Conservation (phyloP, 2,797 vertebrate species). For the Clamator glandarius region DNA sequence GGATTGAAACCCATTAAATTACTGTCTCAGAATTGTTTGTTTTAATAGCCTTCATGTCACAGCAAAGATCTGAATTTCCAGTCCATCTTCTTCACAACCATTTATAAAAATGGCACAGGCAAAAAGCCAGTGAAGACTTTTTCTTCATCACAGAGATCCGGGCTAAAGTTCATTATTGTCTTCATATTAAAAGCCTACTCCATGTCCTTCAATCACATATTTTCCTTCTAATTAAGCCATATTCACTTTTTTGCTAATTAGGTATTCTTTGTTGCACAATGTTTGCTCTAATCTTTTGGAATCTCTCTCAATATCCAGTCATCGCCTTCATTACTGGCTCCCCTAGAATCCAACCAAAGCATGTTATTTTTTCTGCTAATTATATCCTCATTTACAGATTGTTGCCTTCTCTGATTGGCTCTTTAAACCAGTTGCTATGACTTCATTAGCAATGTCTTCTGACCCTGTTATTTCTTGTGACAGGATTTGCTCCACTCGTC, state of each 20-base stretch:
- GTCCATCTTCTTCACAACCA: background rate
- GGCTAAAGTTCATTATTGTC: slow-evolving; percentile 38
- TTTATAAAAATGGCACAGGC: background rate
- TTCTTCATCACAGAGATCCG: background rate
- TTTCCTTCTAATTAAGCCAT: slow-evolving; percentile 79
- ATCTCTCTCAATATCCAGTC: slow-evolving; percentile 84
- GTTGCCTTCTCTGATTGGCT: slow-evolving; percentile 83
- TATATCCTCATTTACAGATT: slow-evolving; percentile 87
- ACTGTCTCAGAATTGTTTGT: slow-evolving; percentile 13
- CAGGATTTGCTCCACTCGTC: slow-evolving; percentile 82
- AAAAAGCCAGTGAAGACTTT: background rate
- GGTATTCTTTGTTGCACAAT: slow-evolving; percentile 84
- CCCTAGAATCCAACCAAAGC: slow-evolving; percentile 81
- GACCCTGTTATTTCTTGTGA: slow-evolving; percentile 88
- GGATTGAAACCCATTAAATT: slow-evolving; percentile 6
- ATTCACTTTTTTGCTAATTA: slow-evolving; percentile 85
- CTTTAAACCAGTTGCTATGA: slow-evolving; percentile 83
- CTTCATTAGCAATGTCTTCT: slow-evolving; percentile 86
- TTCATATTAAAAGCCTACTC: slow-evolving; percentile 66
- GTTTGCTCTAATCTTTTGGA: slow-evolving; percentile 85
- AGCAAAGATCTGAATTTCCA: background rate
- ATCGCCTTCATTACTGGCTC: slow-evolving; percentile 82
- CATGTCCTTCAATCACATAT: slow-evolving; percentile 76
- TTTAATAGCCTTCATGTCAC: background rate
- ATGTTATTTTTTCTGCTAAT: slow-evolving; percentile 86